Evolutionary conservation across 2,113 vertebrate species (phyloP), one percentile per base, ranked within the genome.

Genomic region (Dunckerocampus dactyliophorus): DNA sequence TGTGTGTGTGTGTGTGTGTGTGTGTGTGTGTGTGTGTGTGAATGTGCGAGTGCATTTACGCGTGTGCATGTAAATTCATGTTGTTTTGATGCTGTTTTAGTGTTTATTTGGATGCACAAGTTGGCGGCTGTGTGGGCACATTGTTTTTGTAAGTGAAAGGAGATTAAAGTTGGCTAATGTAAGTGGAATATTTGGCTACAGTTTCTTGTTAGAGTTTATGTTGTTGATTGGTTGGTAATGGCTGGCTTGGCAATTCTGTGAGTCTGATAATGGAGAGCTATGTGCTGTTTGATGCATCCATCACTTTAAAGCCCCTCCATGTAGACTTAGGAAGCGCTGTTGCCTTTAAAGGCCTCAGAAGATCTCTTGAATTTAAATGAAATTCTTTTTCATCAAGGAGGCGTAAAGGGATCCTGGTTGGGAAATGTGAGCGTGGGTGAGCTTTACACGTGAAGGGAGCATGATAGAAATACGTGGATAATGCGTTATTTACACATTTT

Each of bases 81-180:
- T 79, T 68, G 73, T 79, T 64, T 66, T 62, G 53, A 71, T 74
- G 69, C 34, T n/a, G 60, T 66, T 75, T 57, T 64, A 31, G 59
- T 75, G 72, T 81, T 79, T 82, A 63, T 77, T 78, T 72, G 74
- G 57, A 69, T 64, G 74, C 67, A 62, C 59, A 71, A 74, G 71
- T 77, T 64, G 66, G 70, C 54, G 52, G 65, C 63, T 70, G 74
- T 81, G 80, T 78, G 79, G 77, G 77, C 78, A 77, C 71, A 65
- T 76, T 76, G 68, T 39, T 75, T 63, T 77, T 75, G 72, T 73
- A 63, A 72, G 74, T 64, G 67, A 73, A 73, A 65, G 58, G 59
- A 67, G 77, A 71, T 85, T 80, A 74, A 73, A 71, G 58, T 67
- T 71, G 64, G 82, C 69, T 78, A 81, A 82, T 76, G 69, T 57